A percentile compares a stretch with the other conserved stretches of the same genome.
Evolutionary conservation across 2,113 vertebrate genomes (phyloP).

Genomic region (Petaurus breviceps): DNA sequence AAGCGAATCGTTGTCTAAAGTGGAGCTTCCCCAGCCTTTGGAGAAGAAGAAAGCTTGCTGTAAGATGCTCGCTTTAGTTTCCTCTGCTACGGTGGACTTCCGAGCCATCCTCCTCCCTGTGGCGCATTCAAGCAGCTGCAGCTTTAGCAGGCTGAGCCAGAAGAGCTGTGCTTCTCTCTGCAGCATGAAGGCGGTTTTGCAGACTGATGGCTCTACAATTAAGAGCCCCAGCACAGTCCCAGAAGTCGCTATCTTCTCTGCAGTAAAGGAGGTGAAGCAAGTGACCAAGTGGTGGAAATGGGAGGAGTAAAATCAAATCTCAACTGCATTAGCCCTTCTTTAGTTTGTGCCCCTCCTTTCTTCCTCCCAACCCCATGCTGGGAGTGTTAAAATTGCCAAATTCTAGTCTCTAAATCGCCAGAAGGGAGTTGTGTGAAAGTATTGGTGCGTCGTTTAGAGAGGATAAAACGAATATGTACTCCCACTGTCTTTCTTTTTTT

Average conservation of each 20-base stretch:
- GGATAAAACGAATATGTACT: slow-evolving; percentile 32
- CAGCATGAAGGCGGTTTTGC: slow-evolving; percentile 67
- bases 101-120: neutral
- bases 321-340: neutral
- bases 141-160: neutral
- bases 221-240: slow-evolving; percentile 68
- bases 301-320: slow-evolving; percentile 31
- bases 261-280: slow-evolving; percentile 55
- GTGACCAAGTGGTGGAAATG: slow-evolving; percentile 28
- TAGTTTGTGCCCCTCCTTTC: neutral
- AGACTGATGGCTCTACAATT: slow-evolving; percentile 22
- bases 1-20: slow-evolving; percentile 23
- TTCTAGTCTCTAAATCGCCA: neutral
- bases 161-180: slow-evolving; percentile 45
- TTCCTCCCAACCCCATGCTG: neutral
- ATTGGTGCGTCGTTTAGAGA: slow-evolving; percentile 59
- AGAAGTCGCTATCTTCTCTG: slow-evolving; percentile 50
- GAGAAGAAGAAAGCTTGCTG: neutral
- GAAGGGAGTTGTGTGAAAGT: slow-evolving; percentile 38
- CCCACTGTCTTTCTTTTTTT: slow-evolving; percentile 4
- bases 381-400: neutral
- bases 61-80: neutral
- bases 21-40: neutral
- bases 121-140: neutral
- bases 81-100: accelerated